Conservation (phyloP, 2,113 vertebrate genomes). For the Pardalotus punctatus region DNA sequence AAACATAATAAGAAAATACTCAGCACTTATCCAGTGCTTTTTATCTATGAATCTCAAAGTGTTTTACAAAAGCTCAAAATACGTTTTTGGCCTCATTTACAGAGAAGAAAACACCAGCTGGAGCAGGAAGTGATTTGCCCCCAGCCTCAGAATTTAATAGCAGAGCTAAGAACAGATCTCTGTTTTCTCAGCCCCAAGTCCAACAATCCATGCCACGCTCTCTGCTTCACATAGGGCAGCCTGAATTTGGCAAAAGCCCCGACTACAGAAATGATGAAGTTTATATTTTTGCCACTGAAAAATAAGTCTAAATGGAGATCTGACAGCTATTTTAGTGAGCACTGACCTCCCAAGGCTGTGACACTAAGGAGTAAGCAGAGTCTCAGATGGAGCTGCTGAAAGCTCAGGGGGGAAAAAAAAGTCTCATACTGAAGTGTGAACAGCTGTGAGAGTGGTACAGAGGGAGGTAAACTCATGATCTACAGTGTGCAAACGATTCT, state of each 20-base stretch:
- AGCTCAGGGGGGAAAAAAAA: neutral
- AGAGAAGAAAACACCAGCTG: conserved; percentile 32
- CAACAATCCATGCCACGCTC: neutral
- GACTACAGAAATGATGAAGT: neutral
- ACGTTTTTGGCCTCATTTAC: conserved; percentile 38
- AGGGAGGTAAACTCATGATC: conserved; percentile 27
- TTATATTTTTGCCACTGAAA: neutral
- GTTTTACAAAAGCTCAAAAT: conserved; percentile 43
- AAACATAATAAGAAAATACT: conserved; percentile 59
- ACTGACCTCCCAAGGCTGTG: neutral
- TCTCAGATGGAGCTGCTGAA: neutral
- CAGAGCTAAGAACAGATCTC: conserved; percentile 17
- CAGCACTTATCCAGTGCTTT: conserved; percentile 36
- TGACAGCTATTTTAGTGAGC: neutral
- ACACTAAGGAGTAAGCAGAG: neutral
- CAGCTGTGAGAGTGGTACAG: neutral
- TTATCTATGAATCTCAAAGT: conserved; percentile 26
- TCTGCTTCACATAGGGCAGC: neutral
- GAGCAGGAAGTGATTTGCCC: conserved; percentile 37
- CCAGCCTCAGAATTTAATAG: conserved; percentile 16
- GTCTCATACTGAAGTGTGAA: conserved; percentile 1
- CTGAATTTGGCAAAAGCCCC: neutral
- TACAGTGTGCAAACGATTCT: conserved; percentile 51
- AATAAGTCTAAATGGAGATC: neutral
- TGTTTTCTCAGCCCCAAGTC: neutral